phyloP scores from a whole-genome alignment of 2,888 invertebrate species.

The Helleia helle region DNA sequence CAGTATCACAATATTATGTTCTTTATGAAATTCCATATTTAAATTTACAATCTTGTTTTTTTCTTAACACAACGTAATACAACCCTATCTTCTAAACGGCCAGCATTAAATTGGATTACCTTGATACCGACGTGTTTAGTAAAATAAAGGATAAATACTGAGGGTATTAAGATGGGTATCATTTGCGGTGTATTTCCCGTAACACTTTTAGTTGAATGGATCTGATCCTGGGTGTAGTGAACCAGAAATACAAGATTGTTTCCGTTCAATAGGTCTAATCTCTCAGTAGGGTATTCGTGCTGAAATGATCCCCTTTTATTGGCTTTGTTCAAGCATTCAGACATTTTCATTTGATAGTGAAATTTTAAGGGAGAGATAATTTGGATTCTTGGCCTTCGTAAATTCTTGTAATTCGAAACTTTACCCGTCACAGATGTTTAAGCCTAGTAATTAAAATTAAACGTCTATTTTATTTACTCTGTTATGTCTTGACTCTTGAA shows the following conservation, averaged over 20 bases:
- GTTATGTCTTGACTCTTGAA: too few relatives aligned
- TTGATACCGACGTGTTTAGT: too few relatives aligned
- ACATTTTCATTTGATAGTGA: conserved; percentile 33
- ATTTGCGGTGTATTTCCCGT: conserved; percentile 32
- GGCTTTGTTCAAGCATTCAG: conserved; percentile 49
- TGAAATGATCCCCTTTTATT: conserved; percentile 65
- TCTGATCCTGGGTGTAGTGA: conserved; percentile 48
- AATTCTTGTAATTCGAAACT: conserved; percentile 11
- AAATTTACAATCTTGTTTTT: too few relatives aligned
- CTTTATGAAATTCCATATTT: too few relatives aligned
- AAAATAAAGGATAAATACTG: not conserved
- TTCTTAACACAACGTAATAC: too few relatives aligned
- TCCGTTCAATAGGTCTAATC: conserved; percentile 67
- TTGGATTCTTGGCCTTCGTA: conserved; percentile 7
- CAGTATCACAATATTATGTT: too few relatives aligned
- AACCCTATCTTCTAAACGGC: too few relatives aligned
- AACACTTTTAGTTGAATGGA: conserved; percentile 38
- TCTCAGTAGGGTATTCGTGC: conserved; percentile 66
- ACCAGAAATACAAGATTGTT: conserved; percentile 67
- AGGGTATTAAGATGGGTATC: conserved; percentile 12
- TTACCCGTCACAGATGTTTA: too few relatives aligned
- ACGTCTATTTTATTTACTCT: too few relatives aligned
- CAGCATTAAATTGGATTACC: too few relatives aligned
- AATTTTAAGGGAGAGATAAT: conserved; percentile 8
- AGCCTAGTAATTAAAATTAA: too few relatives aligned